Evolutionary conservation across 2,888 invertebrate genomes (phyloP).

Genomic region (Galeruca laticollis): DNA sequence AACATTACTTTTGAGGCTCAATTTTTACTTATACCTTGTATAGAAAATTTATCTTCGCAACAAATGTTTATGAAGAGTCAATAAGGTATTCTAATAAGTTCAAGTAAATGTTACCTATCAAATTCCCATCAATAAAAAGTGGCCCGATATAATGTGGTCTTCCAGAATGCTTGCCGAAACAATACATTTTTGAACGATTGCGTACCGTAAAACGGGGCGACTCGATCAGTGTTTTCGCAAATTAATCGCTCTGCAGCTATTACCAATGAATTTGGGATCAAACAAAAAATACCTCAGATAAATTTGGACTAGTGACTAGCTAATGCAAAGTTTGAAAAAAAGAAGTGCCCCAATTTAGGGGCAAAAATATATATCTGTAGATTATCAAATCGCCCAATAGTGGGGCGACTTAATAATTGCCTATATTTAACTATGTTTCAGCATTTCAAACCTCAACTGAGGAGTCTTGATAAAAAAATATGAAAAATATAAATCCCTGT

Average conservation of each 20-base stretch:
- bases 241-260: slow-evolving; percentile 21
- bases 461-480: slow-evolving; percentile 14
- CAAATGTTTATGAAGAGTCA: too few relatives aligned
- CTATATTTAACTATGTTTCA: background rate
- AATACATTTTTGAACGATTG: too few relatives aligned
- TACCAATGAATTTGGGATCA: slow-evolving; percentile 26
- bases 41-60: too few relatives aligned
- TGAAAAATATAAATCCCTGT: slow-evolving; percentile 16
- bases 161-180: too few relatives aligned
- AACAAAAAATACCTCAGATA: too few relatives aligned
- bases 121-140: too few relatives aligned
- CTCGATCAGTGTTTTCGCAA: slow-evolving; percentile 28
- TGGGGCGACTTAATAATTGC: background rate
- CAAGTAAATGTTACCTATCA: too few relatives aligned
- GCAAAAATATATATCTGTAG: slow-evolving; percentile 25
- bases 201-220: slow-evolving; percentile 33
- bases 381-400: slow-evolving; percentile 14
- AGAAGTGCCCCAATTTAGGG: slow-evolving; percentile 12
- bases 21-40: too few relatives aligned
- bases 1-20: too few relatives aligned
- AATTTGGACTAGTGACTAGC: slow-evolving; percentile 28
- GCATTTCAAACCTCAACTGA: background rate
- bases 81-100: too few relatives aligned
- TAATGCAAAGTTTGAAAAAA: slow-evolving; percentile 21
- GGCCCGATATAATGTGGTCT: too few relatives aligned